A percentile compares a stretch with the other conserved stretches of the same genome.
phyloP scores from a whole-genome alignment of 2,888 invertebrate genomes.

The Tinea pellionella region DNA sequence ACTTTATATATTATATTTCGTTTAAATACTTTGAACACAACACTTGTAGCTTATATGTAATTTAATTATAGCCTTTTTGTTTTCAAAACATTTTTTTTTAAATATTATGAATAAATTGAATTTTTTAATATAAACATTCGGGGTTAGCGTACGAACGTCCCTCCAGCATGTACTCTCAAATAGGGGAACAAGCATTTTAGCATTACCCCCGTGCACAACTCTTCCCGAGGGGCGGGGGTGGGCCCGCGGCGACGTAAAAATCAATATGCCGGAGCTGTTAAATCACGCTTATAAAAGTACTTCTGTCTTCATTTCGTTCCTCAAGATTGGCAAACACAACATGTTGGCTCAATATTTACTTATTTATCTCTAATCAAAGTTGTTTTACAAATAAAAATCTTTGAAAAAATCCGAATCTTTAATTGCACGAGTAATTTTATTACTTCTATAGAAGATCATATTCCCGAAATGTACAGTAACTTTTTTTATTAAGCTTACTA shows the following conservation, averaged over 20 bases:
- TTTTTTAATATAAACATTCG: slow-evolving; percentile 4
- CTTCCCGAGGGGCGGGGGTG: slow-evolving; percentile 63
- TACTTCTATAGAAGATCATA: no score
- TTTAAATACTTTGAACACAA: no score
- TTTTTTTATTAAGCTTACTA: no score
- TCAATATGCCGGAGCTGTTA: slow-evolving; percentile 80
- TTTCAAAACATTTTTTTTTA: not conserved
- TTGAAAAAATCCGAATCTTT: not conserved
- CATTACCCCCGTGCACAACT: slow-evolving; percentile 71
- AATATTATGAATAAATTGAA: not conserved
- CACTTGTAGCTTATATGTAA: no score
- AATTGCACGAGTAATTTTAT: no score
- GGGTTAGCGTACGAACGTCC: slow-evolving; percentile 37
- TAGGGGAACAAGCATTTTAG: slow-evolving; percentile 72
- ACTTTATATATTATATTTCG: not conserved
- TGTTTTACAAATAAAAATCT: not conserved
- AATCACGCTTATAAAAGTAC: slow-evolving; percentile 76
- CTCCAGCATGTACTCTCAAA: slow-evolving; percentile 69
- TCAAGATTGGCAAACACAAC: slow-evolving; percentile 30
- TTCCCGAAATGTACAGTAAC: no score
- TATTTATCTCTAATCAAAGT: slow-evolving; percentile 25
- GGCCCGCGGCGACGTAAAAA: slow-evolving; percentile 71
- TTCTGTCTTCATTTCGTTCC: slow-evolving; percentile 71
- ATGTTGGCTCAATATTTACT: not conserved
- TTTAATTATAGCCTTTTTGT: no score